Conservation (phyloP, 2,888 invertebrate species). For the Euproctis similis region DNA sequence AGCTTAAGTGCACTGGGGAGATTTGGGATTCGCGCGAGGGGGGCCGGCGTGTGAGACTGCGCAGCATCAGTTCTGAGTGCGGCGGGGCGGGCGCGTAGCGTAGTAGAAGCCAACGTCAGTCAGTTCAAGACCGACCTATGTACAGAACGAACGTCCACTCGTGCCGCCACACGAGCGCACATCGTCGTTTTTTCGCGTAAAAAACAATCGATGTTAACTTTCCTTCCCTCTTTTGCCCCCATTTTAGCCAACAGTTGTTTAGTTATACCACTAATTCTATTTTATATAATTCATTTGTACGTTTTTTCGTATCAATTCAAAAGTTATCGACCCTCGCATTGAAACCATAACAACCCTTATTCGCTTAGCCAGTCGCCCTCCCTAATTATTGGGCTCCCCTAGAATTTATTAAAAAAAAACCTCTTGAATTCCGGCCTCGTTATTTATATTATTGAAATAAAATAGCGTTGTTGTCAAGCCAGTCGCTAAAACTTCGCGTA, state of each 20-base stretch:
- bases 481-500: too few species aligned
- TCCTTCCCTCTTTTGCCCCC: slow-evolving; percentile 11
- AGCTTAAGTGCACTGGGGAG: slow-evolving; percentile 32
- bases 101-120: slow-evolving; percentile 45
- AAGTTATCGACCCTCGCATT: slow-evolving; percentile 67
- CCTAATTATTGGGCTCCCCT: slow-evolving; percentile 72
- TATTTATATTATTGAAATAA: too few species aligned
- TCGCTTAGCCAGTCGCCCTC: slow-evolving; percentile 65
- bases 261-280: slow-evolving; percentile 12
- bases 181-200: slow-evolving; percentile 36
- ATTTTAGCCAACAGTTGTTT: slow-evolving; percentile 7
- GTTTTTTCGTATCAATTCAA: slow-evolving; percentile 19
- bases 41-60: slow-evolving; percentile 57
- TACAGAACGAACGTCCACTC: slow-evolving; percentile 62
- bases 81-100: slow-evolving; percentile 34
- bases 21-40: slow-evolving; percentile 34
- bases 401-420: slow-evolving; percentile 58
- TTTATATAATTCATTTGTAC: slow-evolving; percentile 7
- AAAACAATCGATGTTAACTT: slow-evolving; percentile 51
- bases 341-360: slow-evolving; percentile 68
- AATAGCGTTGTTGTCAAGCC: too few species aligned
- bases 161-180: slow-evolving; percentile 42
- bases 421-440: slow-evolving; percentile 49
- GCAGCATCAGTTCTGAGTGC: slow-evolving; percentile 37
- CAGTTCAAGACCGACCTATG: slow-evolving; percentile 64